Conservation (phyloP, 2,888 invertebrate genomes). For the Melipona bicolor region DNA sequence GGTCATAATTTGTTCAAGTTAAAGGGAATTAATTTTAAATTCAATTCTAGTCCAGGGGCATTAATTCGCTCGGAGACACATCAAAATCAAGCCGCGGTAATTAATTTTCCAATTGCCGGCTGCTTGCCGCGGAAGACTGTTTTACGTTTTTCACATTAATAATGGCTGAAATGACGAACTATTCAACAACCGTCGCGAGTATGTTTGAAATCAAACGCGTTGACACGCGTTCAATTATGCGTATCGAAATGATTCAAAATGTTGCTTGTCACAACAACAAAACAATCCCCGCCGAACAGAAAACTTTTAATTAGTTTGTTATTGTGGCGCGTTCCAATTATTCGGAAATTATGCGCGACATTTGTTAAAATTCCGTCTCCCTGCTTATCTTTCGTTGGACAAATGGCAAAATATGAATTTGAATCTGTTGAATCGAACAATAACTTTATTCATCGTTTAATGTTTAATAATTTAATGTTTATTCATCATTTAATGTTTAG, state of each 20-base stretch:
- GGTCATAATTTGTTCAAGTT: neutral
- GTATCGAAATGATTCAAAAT: constrained; percentile 8
- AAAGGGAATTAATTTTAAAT: neutral
- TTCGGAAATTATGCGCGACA: neutral
- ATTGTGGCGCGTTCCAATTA: neutral
- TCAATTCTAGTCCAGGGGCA: neutral
- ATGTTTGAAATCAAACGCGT: neutral
- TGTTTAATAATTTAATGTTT: no score
- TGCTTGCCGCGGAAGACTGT: neutral
- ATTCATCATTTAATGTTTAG: no score
- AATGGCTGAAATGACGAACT: neutral
- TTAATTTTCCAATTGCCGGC: neutral
- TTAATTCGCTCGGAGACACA: neutral
- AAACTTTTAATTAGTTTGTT: neutral
- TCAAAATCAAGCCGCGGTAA: constrained; percentile 4
- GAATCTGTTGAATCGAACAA: no score
- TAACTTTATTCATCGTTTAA: no score
- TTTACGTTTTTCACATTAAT: neutral
- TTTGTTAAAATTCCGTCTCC: neutral
- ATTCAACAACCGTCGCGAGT: neutral
- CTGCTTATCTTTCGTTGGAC: no score
- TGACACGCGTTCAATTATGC: neutral
- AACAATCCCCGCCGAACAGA: neutral
- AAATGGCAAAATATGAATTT: no score
- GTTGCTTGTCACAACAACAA: neutral